A percentile compares a stretch with the other conserved stretches of the same genome.
These are phyloP conservation scores for Amphimedon queenslandica DNA, from an alignment of 37 sponge, comb jelly and placozoan species.

Conservation along the genomic window DNA sequence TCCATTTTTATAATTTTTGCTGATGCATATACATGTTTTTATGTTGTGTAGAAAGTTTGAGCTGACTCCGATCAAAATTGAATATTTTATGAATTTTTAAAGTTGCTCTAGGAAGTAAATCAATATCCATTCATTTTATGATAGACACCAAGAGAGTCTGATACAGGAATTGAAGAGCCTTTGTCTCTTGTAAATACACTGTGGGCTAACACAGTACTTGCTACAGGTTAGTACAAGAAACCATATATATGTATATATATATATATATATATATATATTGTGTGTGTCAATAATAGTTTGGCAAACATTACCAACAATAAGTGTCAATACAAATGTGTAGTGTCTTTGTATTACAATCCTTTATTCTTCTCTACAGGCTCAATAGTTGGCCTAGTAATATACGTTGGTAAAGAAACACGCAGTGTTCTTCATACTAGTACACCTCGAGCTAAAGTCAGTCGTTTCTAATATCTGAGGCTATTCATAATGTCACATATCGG, in stretches of 20 bases:
- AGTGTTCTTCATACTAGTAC: conserved; percentile 81
- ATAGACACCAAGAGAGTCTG: neutral
- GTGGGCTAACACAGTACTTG: conserved; percentile 94
- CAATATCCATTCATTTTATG: neutral
- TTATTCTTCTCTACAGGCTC: conserved; percentile 38
- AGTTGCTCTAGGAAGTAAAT: neutral
- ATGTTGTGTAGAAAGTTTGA: no score
- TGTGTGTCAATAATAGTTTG: neutral
- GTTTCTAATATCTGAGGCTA: neutral
- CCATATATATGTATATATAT: neutral
- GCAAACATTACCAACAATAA: no score
- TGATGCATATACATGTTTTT: no score
- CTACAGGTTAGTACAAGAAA: conserved; percentile 69
- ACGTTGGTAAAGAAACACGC: conserved; percentile 86
- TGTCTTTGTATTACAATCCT: neutral
- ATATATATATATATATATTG: neutral
- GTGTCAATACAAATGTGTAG: no score
- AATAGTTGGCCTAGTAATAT: conserved; percentile 79
- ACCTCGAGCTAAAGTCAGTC: conserved; percentile 77
- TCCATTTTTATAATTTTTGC: no score
- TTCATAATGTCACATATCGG: neutral
- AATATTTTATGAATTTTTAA: no score
- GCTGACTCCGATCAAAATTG: no score
- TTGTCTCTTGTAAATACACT: conserved; percentile 80
- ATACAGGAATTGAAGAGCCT: conserved; percentile 63